Percentiles rank a stretch among this genome's conserved stretches.
Conservation (phyloP, 2,888 invertebrate genomes). For the Ametastegia equiseti region DNA sequence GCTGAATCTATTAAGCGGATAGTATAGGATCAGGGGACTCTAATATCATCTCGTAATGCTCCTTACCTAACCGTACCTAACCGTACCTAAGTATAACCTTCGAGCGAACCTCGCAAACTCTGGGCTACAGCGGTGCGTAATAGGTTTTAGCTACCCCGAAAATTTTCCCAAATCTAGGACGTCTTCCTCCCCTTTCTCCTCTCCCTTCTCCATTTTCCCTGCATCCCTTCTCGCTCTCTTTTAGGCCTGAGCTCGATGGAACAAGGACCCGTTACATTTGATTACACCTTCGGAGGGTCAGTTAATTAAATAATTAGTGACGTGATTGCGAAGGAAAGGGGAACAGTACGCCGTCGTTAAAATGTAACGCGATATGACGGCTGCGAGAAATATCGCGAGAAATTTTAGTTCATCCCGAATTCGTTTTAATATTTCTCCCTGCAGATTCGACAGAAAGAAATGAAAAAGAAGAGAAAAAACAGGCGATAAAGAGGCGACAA, state of each 20-base stretch:
- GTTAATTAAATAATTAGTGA: conserved; percentile 51
- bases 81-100: conserved; percentile 28
- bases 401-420: neutral
- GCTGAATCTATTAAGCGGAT: conserved; percentile 69
- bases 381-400: neutral
- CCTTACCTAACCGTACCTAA: conserved; percentile 57
- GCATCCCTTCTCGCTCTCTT: conserved; percentile 5
- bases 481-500: neutral
- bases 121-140: conserved; percentile 37
- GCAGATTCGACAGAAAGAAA: neutral
- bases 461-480: neutral
- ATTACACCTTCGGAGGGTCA: conserved; percentile 46
- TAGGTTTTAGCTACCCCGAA: conserved; percentile 32
- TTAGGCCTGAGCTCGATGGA: conserved; percentile 10
- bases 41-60: conserved; percentile 66
- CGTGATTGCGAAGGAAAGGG: conserved; percentile 50
- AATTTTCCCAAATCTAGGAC: conserved; percentile 43
- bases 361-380: neutral
- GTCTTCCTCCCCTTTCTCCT: neutral
- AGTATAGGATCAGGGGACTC: conserved; percentile 62
- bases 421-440: neutral
- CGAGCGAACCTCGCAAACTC: conserved; percentile 35
- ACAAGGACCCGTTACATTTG: conserved; percentile 48
- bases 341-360: conserved; percentile 49
- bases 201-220: neutral